Evolutionary conservation across 2,797 vertebrate species (phyloP).

Genomic region (Artibeus jamaicensis): DNA sequence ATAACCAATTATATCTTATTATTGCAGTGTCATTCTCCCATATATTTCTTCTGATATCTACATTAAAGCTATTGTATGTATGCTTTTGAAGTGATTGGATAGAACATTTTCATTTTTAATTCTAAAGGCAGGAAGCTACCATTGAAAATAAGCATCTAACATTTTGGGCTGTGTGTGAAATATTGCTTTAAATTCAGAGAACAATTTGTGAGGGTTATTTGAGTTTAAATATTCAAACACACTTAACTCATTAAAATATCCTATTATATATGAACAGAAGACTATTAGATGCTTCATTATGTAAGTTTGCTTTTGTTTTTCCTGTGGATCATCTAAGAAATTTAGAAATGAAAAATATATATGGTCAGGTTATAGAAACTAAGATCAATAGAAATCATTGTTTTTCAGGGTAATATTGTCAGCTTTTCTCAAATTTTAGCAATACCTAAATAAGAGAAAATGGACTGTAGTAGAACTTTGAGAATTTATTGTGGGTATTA

Average conservation of each 20-base stretch:
- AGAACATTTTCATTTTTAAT: not conserved
- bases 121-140: not conserved
- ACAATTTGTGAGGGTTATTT: constrained; percentile 20
- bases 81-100: constrained; percentile 34
- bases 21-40: constrained; percentile 3
- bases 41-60: constrained; percentile 30
- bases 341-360: constrained; percentile 21
- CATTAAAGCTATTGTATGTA: not conserved
- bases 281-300: constrained; percentile 22
- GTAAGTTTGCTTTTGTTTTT: constrained; percentile 56
- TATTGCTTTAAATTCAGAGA: constrained; percentile 46
- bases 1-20: constrained; percentile 45
- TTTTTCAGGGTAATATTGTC: not conserved
- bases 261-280: constrained; percentile 24
- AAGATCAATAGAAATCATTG: not conserved
- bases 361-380: not conserved
- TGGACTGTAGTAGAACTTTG: not conserved
- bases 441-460: not conserved
- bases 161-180: not conserved
- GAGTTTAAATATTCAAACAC: constrained; percentile 50
- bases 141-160: constrained; percentile 19
- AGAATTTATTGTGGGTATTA: not conserved
- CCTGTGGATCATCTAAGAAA: not conserved
- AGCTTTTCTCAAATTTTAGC: not conserved
- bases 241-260: constrained; percentile 49